A percentile compares a stretch with the other conserved stretches of the same genome.
Conservation (phyloP, 2,797 vertebrate species). For the Coendou prehensilis region DNA sequence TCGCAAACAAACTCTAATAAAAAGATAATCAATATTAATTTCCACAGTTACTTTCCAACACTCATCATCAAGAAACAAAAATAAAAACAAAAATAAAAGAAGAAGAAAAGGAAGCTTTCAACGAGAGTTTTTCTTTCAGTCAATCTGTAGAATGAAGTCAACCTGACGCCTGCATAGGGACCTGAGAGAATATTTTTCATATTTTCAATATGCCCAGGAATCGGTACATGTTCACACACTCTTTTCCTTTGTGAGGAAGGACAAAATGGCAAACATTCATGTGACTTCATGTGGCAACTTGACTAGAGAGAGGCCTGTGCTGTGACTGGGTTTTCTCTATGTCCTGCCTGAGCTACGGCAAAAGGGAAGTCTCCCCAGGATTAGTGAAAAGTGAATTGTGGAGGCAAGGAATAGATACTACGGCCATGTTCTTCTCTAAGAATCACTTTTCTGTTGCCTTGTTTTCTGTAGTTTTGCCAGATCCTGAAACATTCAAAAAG, state of each 20-base stretch:
- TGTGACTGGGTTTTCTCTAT: neutral
- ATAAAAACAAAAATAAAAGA: too few species aligned
- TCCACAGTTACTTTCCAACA: neutral
- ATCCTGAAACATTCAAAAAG: neutral
- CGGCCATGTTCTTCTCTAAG: neutral
- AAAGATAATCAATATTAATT: neutral
- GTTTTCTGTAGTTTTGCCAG: neutral
- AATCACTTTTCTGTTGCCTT: neutral
- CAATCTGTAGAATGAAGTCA: neutral
- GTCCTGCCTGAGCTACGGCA: neutral
- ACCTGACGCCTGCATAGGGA: neutral
- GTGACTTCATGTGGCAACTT: neutral
- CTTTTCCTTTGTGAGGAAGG: neutral
- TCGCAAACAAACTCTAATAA: neutral
- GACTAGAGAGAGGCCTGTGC: neutral
- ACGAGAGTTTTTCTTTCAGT: neutral
- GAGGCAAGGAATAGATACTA: neutral
- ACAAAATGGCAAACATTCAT: neutral
- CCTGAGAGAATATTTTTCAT: neutral
- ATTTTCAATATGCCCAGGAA: neutral
- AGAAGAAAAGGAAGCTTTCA: neutral
- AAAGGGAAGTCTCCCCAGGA: neutral
- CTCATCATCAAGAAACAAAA: neutral
- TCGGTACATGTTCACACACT: neutral
- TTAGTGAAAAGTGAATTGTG: neutral